Conservation (phyloP, 1,140 invertebrate genomes). For the Listronotus bonariensis region DNA sequence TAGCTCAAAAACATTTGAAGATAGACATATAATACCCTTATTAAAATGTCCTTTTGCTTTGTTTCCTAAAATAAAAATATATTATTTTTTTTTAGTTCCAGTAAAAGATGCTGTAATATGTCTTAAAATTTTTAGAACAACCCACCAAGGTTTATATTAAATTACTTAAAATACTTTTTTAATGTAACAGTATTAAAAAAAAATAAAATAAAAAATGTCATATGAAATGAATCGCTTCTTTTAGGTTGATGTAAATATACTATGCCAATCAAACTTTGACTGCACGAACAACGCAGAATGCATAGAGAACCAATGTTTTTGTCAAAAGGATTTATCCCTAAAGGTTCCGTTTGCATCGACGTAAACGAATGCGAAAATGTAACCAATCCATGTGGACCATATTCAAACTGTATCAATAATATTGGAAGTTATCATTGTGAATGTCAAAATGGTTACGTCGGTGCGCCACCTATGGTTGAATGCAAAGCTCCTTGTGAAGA, state of each 20-base stretch:
- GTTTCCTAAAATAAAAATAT: too few species aligned
- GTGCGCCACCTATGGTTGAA: constrained; percentile 74
- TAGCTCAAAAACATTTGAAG: too few species aligned
- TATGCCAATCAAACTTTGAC: constrained; percentile 88
- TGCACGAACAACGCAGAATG: constrained; percentile 92
- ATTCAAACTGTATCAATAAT: constrained; percentile 81
- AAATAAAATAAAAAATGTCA: too few species aligned
- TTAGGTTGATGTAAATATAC: constrained; percentile 80
- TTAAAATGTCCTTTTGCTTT: too few species aligned
- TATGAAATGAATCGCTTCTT: constrained; percentile 32
- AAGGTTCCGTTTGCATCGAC: constrained; percentile 77
- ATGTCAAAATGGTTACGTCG: constrained; percentile 84
- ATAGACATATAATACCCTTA: too few species aligned
- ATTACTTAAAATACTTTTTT: too few species aligned
- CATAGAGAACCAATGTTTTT: constrained; percentile 87
- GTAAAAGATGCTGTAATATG: too few species aligned
- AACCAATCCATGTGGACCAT: constrained; percentile 73
- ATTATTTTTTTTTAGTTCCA: too few species aligned
- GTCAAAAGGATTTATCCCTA: constrained; percentile 84
- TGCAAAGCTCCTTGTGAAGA: constrained; percentile 92
- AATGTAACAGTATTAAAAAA: too few species aligned
- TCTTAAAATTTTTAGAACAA: too few species aligned
- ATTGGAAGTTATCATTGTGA: constrained; percentile 84
- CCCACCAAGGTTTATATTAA: too few species aligned
- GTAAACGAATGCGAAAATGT: constrained; percentile 81